Evolutionary conservation across 92 coral and sea anemone genomes (phyloP).

Genomic region (Palythoa grandiflora): DNA sequence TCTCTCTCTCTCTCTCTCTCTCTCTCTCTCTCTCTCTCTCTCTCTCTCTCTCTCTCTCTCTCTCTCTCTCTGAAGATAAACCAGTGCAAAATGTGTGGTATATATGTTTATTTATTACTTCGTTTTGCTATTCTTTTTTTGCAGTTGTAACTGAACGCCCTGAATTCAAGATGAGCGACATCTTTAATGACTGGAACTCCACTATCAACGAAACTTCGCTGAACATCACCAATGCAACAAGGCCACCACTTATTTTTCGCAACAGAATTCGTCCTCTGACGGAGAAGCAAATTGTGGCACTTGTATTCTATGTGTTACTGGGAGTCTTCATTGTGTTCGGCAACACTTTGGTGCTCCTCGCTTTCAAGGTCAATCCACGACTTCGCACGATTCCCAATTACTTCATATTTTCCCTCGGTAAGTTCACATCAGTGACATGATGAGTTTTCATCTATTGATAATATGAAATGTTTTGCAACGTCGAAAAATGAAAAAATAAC

Average conservation of each 20-base stretch:
- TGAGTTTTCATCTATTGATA: too few species aligned
- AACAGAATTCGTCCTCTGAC: background rate
- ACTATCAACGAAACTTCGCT: background rate
- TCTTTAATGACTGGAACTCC: background rate
- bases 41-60: too few species aligned
- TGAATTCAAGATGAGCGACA: background rate
- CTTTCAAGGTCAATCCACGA: conserved; percentile 81
- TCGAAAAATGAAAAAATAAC: too few species aligned
- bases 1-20: too few species aligned
- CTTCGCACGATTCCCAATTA: conserved; percentile 83
- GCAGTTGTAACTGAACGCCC: background rate
- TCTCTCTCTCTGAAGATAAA: too few species aligned
- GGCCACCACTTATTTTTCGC: background rate
- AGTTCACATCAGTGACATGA: background rate
- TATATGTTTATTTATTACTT: too few species aligned
- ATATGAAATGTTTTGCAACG: too few species aligned
- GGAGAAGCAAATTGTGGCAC: conserved; percentile 53
- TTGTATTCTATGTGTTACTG: conserved; percentile 60
- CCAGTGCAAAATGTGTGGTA: too few species aligned
- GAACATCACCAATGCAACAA: conserved; percentile 19
- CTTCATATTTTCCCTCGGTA: conserved; percentile 74
- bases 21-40: too few species aligned
- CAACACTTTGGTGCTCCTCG: conserved; percentile 79
- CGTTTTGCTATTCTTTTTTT: background rate
- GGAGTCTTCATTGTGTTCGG: conserved; percentile 72